These are phyloP conservation scores for Drosophila sp. DNA, from an alignment of 1,140 invertebrate species.

Conservation along the genomic window DNA sequence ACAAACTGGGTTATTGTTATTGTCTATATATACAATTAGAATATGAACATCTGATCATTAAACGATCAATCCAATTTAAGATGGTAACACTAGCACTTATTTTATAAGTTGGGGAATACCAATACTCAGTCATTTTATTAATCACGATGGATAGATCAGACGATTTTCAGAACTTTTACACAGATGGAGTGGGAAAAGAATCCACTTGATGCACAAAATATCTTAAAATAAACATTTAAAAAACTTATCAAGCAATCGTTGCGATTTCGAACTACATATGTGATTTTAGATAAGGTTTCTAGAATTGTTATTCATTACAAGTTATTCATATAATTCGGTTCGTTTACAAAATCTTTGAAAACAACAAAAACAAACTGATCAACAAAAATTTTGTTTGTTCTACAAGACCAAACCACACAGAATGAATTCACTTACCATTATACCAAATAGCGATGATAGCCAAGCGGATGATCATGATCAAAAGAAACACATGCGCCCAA, in stretches of 20 bases:
- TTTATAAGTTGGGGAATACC: too few species aligned
- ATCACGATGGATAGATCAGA: too few species aligned
- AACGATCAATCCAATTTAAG: too few species aligned
- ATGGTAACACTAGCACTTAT: too few species aligned
- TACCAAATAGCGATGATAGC: not conserved
- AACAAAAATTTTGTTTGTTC: not conserved
- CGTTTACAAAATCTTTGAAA: not conserved
- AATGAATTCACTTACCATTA: not conserved
- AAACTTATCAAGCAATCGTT: not conserved
- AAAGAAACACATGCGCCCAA: not conserved
- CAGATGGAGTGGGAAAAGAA: too few species aligned
- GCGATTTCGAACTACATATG: not conserved
- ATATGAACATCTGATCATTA: too few species aligned
- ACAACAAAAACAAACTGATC: not conserved
- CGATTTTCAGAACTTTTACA: too few species aligned
- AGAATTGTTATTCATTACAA: not conserved
- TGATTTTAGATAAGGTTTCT: not conserved
- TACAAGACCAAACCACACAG: not conserved
- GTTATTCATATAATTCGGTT: not conserved
- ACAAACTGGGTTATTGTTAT: not conserved
- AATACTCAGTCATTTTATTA: too few species aligned
- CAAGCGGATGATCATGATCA: not conserved
- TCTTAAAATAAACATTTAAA: too few species aligned
- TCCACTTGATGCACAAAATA: too few species aligned
- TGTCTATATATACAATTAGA: not conserved